Evolutionary conservation across 2,888 invertebrate genomes (phyloP), one percentile per base, ranked within the genome.

Genomic region (Oscheius sp.): DNA sequence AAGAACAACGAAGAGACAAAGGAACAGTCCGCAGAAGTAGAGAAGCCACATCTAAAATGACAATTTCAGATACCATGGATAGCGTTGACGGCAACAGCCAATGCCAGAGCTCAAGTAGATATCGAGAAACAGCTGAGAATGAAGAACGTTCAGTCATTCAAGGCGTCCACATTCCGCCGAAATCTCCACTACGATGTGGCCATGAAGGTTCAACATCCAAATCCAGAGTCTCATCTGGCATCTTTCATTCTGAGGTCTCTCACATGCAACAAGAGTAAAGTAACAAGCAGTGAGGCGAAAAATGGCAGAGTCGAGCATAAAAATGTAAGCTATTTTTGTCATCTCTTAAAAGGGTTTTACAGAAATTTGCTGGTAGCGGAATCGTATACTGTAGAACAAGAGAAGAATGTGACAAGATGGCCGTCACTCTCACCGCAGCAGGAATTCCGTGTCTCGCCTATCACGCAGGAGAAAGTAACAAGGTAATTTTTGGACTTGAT

Each of bases 331-430:
- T 32, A 53, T 55, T 32, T 21, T n/a, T 10, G 9, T 59, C 11
- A 35, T 47, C n/a, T 50, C 37, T 37, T 21, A n/a, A 50, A 2
- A 53, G 10, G 21, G 5, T 50, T 10, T 47, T 48, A 0, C 37
- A 73, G 71, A 33, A n/a, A 29, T 80, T 73, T 75, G 72, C 55
- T 29, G 86, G 85, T 29, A 84, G 83, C 33, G 87, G 95, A 3
- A 97, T 98, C 84, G 93, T 98, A 74, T 98, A 98, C 90, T 97
- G 97, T 89, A 92, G 98, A 78, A 96, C 96, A 0, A 92, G 97
- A 77, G 96, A 96, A 84, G 93, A 94, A 80, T 96, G 96, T 65
- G 94, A 94, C 89, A 92, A 94, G 76, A 91, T 99, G 78, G 94
- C 96, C 0, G 91, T 92, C 58, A 93, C 93, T 89, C 91, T 99